Base-by-base conservation (phyloP, 2,888 invertebrate genomes). In the Xestia c-nigrum region DNA sequence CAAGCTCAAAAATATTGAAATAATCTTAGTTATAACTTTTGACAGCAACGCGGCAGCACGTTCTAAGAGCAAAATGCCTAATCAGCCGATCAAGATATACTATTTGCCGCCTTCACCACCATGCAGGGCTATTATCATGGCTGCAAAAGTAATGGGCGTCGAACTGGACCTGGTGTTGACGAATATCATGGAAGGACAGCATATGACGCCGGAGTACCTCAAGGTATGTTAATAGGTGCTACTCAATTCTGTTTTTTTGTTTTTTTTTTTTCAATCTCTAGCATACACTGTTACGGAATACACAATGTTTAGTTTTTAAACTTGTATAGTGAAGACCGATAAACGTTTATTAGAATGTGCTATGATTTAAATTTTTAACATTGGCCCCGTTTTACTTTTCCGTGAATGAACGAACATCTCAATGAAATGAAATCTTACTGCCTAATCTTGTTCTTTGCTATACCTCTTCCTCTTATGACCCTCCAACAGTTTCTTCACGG, bases 61-160 rank as follows among this genome's bases (percentile, higher is more conserved):
- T 16, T 94, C 96, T 10, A 95, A 95, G 83, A 90, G 85, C 77
- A 96, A 90, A 76, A 96, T 96, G 96, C 96, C 96, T 16, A 88
- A 80, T 10, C 90, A 94, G 52, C 92, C 94, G 0, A 96, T 98
- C 87, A 97, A 97, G 90, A 90, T 98, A 68, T 98, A 98, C 91
- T 97, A 97, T 90, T 86, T 97, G 9, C 97, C 97, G 0, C 95
- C 97, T 0, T 98, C 98, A 59, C 97, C 98, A 0, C 97, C 98
- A 0, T 97, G 97, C 87, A 95, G 98, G 5, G 93, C 97, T 0
- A 97, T 97, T 12, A 95, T 97, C 93, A 95, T 98, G 95, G 92
- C 97, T 5, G 97, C 98, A 1, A 97, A 95, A 87, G 97, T 97
- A 12, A 88, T 98, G 21, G 98, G 97, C 0, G 89, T 98, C 40